A percentile compares a stretch with the other conserved stretches of the same genome.
These are phyloP conservation scores for Malacosoma neustria DNA, from an alignment of 2,888 invertebrate genomes.

Conservation along the genomic window DNA sequence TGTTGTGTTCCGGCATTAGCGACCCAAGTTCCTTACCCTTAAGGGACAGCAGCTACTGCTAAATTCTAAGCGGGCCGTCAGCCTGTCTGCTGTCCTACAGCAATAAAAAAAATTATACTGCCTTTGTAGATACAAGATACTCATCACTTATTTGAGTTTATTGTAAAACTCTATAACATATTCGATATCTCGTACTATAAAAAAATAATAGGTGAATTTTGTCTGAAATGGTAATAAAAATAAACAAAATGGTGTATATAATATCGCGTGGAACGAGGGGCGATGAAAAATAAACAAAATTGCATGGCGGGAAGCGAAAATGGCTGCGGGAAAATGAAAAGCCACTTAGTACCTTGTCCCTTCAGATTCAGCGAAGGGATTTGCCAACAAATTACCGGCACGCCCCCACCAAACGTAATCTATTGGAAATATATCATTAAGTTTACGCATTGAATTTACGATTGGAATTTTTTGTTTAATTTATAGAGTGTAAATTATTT, in stretches of 20 bases:
- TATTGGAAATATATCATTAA: constrained; percentile 4
- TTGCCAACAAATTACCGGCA: constrained; percentile 23
- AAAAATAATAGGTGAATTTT: constrained; percentile 56
- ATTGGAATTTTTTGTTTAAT: not conserved
- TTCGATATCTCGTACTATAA: constrained; percentile 44
- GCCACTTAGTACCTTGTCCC: constrained; percentile 56
- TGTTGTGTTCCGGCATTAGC: too few relatives aligned
- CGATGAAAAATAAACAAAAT: constrained; percentile 73
- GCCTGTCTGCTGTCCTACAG: too few relatives aligned
- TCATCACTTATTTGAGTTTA: too few relatives aligned
- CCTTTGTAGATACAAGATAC: too few relatives aligned
- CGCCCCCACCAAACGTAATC: constrained; percentile 9
- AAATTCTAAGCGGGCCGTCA: too few relatives aligned
- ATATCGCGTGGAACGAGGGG: constrained; percentile 47
- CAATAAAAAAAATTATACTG: too few relatives aligned
- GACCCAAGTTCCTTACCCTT: too few relatives aligned
- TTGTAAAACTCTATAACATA: constrained; percentile 17
- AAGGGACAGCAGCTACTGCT: too few relatives aligned
- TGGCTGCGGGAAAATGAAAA: constrained; percentile 51
- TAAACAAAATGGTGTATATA: constrained; percentile 61
- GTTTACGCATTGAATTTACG: not conserved
- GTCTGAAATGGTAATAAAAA: constrained; percentile 56
- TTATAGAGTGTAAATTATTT: too few relatives aligned
- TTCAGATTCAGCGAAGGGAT: constrained; percentile 34
- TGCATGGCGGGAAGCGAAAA: constrained; percentile 25